Evolutionary conservation across 2,113 vertebrate species (phyloP).

Genomic region (Petromus typicus): DNA sequence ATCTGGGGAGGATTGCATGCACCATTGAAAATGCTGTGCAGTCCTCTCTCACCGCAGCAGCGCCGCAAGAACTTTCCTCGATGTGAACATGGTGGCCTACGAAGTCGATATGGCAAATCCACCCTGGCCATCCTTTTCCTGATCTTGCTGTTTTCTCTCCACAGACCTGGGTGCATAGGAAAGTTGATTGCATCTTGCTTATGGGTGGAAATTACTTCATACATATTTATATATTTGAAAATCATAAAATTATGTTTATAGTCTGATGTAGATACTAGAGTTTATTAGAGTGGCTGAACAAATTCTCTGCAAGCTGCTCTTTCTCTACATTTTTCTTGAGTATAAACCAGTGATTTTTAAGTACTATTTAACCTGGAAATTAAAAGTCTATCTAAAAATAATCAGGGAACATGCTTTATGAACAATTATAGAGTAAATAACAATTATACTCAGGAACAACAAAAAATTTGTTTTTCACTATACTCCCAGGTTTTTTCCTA

Average conservation of each 20-base stretch:
- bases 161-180: not conserved
- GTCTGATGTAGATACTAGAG: not conserved
- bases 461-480: slow-evolving; percentile 22
- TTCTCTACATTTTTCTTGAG: not conserved
- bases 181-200: not conserved
- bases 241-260: slow-evolving; percentile 1
- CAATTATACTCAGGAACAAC: not conserved
- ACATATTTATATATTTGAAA: slow-evolving; percentile 38
- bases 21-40: not conserved
- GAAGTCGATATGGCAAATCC: not conserved
- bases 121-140: not conserved
- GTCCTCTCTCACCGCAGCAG: not conserved
- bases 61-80: not conserved
- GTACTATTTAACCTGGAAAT: slow-evolving; percentile 50
- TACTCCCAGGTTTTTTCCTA: not conserved
- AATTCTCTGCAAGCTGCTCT: slow-evolving; percentile 27
- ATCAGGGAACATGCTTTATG: slow-evolving; percentile 7
- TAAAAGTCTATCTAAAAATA: slow-evolving; percentile 50
- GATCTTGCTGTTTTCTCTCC: not conserved
- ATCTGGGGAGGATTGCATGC: not conserved
- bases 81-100: not conserved
- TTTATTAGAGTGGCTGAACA: slow-evolving; percentile 12
- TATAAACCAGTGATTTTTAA: slow-evolving; percentile 29
- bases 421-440: slow-evolving; percentile 39
- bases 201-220: not conserved